phyloP scores from a whole-genome alignment of 2,888 invertebrate genomes.

The Caenorhabditis virilis region DNA sequence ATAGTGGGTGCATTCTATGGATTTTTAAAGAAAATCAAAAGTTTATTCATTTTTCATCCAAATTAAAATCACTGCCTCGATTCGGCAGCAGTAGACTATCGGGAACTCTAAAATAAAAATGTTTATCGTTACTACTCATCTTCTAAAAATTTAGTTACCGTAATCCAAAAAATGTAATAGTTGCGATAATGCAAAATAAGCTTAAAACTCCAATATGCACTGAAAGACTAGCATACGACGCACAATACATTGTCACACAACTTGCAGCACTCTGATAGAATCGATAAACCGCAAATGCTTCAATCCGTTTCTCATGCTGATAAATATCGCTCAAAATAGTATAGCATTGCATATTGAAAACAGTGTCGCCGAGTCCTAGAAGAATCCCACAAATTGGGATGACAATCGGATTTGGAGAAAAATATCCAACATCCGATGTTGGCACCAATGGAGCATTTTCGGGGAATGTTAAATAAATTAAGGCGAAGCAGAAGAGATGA shows the following conservation, averaged over 20 bases:
- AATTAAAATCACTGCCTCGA: too few species aligned
- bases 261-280: conserved; percentile 31
- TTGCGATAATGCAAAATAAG: conserved; percentile 10
- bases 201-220: conserved; percentile 14
- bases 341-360: conserved; percentile 34
- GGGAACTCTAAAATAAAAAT: too few species aligned
- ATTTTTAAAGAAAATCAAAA: too few species aligned
- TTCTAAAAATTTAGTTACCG: too few species aligned
- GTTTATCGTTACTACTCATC: too few species aligned
- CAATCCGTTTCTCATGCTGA: conserved; percentile 23
- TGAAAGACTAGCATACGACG: conserved; percentile 9
- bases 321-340: conserved; percentile 35
- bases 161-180: conserved; percentile 23
- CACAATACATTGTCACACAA: conserved; percentile 22
- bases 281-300: conserved; percentile 34
- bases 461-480: conserved; percentile 30
- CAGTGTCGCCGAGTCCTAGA: conserved; percentile 26
- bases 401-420: too few species aligned
- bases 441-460: conserved; percentile 19
- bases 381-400: conserved; percentile 22
- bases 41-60: too few species aligned
- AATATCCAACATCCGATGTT: conserved; percentile 6
- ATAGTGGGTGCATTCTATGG: too few species aligned
- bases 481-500: conserved; percentile 32
- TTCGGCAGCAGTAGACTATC: too few species aligned